Evolutionary conservation across 37 sponge, comb jelly and placozoan species (phyloP), one percentile per base, ranked within the genome.

Genomic region (Haliclona indistincta): DNA sequence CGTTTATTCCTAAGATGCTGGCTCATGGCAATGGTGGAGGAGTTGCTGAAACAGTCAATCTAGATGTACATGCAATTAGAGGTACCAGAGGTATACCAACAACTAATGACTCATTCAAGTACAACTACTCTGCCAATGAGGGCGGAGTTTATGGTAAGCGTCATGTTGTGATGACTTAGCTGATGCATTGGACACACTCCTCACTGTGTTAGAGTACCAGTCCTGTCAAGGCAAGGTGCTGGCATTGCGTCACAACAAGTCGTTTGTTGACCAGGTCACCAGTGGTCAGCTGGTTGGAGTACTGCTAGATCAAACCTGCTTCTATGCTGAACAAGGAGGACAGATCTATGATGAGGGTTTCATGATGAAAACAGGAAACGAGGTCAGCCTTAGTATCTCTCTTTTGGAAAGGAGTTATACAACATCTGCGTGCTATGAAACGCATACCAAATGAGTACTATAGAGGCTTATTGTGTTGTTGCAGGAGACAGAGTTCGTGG

Each of bases 291-390:
- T 70, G 42, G 85, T 76, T 4, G 97, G 96, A 51, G 74, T 99
- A 3, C 78, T 99, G 2, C 70, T 96, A 38, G 99, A 99, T 70
- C 58, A 88, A 67, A 96, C 99, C 49, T 93, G 96, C 70, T 96
- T 94, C 80, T 99, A 99, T 77, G 99, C 96, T 20, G 99, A 99
- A 54, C 91, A 89, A 43, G 99, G 99, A 26, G 99, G 99, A 17
- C 99, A 99, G 76, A 82, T 91, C 34, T 96, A 83, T 80, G 99
- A 99, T 42, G 54, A 60, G 19, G 99, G 99, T 19, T 99, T 89
- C 60, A 90, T 96, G 17, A 75, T 76, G 20, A 89, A 85, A 56
- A 66, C 28, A 0, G 86, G 79, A 29, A 93, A 95, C 68, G 93
- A 87, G 81, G 95, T 91, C 51, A 28, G 80, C 10, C n/a, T n/a